Conservation (phyloP, 2,888 invertebrate species). For the Diaprepes abbreviatus region DNA sequence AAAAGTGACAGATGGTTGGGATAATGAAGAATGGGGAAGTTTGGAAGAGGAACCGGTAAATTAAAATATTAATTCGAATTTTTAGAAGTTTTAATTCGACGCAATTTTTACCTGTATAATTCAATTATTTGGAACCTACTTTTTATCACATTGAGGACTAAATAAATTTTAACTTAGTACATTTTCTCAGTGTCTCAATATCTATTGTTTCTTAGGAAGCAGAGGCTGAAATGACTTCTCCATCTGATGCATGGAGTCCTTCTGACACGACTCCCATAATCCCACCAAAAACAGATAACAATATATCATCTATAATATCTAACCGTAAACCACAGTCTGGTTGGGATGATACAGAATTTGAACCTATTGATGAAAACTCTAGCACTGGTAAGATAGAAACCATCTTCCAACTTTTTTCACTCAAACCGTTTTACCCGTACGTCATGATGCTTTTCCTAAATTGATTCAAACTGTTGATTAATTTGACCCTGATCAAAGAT, state of each 20-base stretch:
- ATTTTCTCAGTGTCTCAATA: too few species aligned
- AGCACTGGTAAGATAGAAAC: constrained; percentile 47
- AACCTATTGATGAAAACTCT: constrained; percentile 77
- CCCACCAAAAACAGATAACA: constrained; percentile 55
- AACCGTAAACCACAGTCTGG: constrained; percentile 60
- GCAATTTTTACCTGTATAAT: too few species aligned
- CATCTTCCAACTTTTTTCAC: too few species aligned
- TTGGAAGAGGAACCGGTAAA: constrained; percentile 85
- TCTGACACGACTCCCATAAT: constrained; percentile 65
- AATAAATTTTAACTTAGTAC: too few species aligned
- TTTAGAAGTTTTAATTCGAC: too few species aligned
- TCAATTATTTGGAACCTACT: too few species aligned
- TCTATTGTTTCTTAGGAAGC: constrained; percentile 68
- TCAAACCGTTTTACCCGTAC: too few species aligned
- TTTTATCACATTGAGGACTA: too few species aligned
- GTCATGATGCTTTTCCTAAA: too few species aligned
- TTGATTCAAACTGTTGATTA: too few species aligned
- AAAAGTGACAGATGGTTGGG: constrained; percentile 78
- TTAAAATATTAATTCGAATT: constrained; percentile 27
- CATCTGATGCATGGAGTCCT: constrained; percentile 75
- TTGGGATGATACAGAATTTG: constrained; percentile 88
- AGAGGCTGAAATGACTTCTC: constrained; percentile 73
- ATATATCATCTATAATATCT: constrained; percentile 43
- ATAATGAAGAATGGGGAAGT: constrained; percentile 89
- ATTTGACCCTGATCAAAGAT: too few species aligned